Evolutionary conservation across 2,113 vertebrate species (phyloP), one percentile per base, ranked within the genome.

Genomic region (Cettia cetti): DNA sequence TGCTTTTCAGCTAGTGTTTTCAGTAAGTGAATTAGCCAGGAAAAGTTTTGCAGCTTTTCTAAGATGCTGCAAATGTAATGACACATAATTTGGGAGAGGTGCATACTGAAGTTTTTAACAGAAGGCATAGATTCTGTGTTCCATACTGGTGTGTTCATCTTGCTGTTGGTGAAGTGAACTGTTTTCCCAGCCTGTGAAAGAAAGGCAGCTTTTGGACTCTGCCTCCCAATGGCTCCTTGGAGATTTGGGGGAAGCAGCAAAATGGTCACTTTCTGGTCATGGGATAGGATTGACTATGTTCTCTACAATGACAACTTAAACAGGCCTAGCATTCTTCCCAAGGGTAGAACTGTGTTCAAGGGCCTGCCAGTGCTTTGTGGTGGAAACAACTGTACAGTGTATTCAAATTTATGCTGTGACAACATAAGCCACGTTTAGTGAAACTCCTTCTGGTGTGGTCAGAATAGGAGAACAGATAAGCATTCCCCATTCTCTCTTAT

Each of bases 81-180:
- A 26, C 16, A 40, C 7, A 9, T 21, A 15, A 16, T 26, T 8
- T 64, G 35, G 27, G 10, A 68, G 20, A 26, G 7, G 10, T 39
- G 5, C 26, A 5, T 10, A 60, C 22, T 1, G 2, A 17, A 52
- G 19, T 15, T 9, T 2, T 0, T 53, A 49, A 35, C 1, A 74
- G 21, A 39, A 47, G 17, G 6, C 57, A 84, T 26, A 61, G 16
- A 69, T 65, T 81, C 45, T 17, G 3, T 89, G 69, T 42, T 60
- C 23, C 15, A 5, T 63, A 37, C 39, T 49, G 28, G 18, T 2
- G 1, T 78, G 8, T 45, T 50, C 22, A 15, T 53, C 26, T 54
- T 88, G 22, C 44, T 77, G 9, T 39, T 69, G 12, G 4, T 65
- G 14, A 18, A 65, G 16, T 9, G 33, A 71, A 52, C 22, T 45